Percentiles rank a stretch among this genome's conserved stretches.
phyloP scores from a whole-genome alignment of 2,113 vertebrate species.

The Anoura caudifer region DNA sequence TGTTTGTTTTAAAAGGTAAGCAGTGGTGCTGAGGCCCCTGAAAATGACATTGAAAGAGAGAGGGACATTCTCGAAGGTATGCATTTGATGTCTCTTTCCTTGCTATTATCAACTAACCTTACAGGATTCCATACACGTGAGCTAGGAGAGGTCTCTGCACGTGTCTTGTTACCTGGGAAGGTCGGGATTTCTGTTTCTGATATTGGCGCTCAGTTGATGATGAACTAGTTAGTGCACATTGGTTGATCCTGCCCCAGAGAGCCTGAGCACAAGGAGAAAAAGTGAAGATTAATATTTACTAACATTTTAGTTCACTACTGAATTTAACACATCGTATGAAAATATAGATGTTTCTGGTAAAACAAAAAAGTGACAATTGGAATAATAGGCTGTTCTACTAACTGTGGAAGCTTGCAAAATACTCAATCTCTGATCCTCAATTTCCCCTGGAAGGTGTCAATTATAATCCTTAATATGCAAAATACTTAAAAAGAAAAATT shows the following conservation, averaged over 20 bases:
- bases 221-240: neutral
- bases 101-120: neutral
- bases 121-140: neutral
- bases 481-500: neutral
- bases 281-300: neutral
- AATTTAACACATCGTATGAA: neutral
- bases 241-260: neutral
- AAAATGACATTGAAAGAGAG: neutral
- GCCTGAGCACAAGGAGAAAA: neutral
- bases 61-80: neutral
- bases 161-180: neutral
- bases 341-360: neutral
- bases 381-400: neutral
- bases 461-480: neutral
- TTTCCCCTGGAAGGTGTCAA: neutral
- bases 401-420: neutral
- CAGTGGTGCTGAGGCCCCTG: neutral
- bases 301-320: neutral
- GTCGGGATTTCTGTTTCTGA: neutral
- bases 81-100: neutral
- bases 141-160: neutral
- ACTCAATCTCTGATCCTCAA: neutral
- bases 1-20: neutral
- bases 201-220: neutral
- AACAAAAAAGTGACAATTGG: neutral